A percentile compares a stretch with the other conserved stretches of the same genome.
Conservation (phyloP, 1,140 invertebrate species). For the Coelopa frigida region DNA sequence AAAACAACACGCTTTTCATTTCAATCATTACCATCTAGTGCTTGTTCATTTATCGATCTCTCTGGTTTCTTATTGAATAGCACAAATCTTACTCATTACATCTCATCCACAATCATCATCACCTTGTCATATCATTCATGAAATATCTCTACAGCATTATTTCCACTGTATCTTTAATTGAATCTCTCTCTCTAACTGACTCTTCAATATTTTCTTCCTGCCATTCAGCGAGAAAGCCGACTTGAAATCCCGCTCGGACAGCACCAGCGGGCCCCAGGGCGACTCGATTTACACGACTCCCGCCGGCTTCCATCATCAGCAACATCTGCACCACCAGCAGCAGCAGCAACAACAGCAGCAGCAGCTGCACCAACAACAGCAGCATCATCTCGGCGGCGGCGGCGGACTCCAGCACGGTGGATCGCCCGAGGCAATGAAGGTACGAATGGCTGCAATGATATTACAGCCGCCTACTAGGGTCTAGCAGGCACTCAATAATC, state of each 20-base stretch:
- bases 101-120: too few relatives aligned
- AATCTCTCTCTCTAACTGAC: too few relatives aligned
- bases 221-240: conserved; percentile 45
- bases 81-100: too few relatives aligned
- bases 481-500: conserved; percentile 52
- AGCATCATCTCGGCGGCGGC: conserved; percentile 24
- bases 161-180: too few relatives aligned
- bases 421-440: conserved; percentile 67
- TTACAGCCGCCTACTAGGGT: conserved; percentile 71
- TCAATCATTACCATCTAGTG: too few relatives aligned
- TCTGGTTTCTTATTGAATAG: too few relatives aligned
- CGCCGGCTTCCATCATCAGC: conserved; percentile 43
- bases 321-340: conserved; percentile 38
- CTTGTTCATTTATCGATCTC: too few relatives aligned
- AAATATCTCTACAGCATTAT: too few relatives aligned
- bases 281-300: conserved; percentile 46
- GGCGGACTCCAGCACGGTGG: conserved; percentile 31
- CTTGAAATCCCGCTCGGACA: conserved; percentile 46
- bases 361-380: conserved; percentile 30
- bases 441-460: conserved; percentile 68
- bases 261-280: conserved; percentile 41
- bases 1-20: too few relatives aligned
- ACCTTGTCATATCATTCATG: too few relatives aligned
- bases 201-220: too few relatives aligned
- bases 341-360: conserved; percentile 34